Evolutionary conservation across 2,888 invertebrate species (phyloP), one percentile per base, ranked within the genome.

Genomic region (Brenthis ino): DNA sequence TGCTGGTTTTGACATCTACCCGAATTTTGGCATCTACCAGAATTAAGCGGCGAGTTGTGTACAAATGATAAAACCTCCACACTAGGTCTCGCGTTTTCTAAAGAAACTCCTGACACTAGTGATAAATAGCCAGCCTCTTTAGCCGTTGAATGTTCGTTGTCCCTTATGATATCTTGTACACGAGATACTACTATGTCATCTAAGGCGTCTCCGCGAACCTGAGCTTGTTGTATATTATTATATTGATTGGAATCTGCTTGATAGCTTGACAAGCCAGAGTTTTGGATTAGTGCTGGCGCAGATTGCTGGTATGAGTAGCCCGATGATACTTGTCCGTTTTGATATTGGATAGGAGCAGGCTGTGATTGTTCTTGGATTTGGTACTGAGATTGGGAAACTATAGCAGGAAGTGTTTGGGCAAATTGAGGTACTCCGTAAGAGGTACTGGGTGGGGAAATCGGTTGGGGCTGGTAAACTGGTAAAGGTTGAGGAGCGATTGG

Each of bases 11-110:
- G 48, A 43, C 37, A 43, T 8, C 37, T 43, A 43, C 37, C 37
- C 8, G 37, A 43, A 2, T 11, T 43, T 43, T 11, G 37, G 37
- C 37, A 43, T 43, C 37, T 43, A 33, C 61, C 61, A 12, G 55
- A 37, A 55, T 69, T 54, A 43, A 71, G 47, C 43, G 86, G 87
- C 3, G 90, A 86, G 50, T 81, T 85, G n/a, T 93, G 91, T 1
- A 87, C 83, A 69, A 92, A 93, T 0, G 93, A 91, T 6, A 88
- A 81, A 64, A 93, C 75, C 77, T 93, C 93, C n/a, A 91, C 77
- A 71, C 93, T 93, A 0, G 92, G 92, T 70, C 81, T 84, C 2
- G 86, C 91, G 66, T 84, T 86, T 73, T 85, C 91, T 6, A 92
- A 77, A 14, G 90, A 85, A 24, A 93, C 88, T 33, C 92, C 91